Evolutionary conservation across 2,797 vertebrate genomes (phyloP), one percentile per base, ranked within the genome.

Genomic region (Tapera naevia): DNA sequence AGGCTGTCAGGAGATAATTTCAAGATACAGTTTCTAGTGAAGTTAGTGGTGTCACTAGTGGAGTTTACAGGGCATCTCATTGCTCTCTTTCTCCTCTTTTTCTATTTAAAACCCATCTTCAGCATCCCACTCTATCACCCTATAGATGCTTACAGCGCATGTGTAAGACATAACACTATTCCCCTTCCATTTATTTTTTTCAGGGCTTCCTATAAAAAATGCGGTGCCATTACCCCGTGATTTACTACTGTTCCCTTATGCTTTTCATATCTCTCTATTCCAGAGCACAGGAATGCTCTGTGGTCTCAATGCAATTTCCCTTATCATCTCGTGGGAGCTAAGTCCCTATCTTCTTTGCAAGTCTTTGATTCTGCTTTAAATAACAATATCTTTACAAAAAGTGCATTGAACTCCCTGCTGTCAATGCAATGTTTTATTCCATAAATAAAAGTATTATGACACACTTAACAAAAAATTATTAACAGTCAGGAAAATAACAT

Each of bases 281-380:
- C 93, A 96, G 94, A 93, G 37, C 0, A 0, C n/a, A 67, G 58
- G 65, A 91, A 88, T 78, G 80, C 81, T 89, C 88, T 87, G 67
- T 82, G 94, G 76, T 80, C 96, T 96, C 85, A 96, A 60, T 95
- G 88, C 91, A 97, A 76, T 97, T 96, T 97, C 90, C 74, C 80
- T 97, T 96, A 94, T 95, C 92, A 74, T 88, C 94, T 94, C 80
- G 24, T 17, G 69, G 74, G 93, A 97, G 75, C 81, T 76, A 75
- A 93, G 87, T 78, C 64, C 61, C 22, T 84, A 60, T 76, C 70
- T 80, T 53, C 73, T 74, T 93, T 0, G 0, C 41, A 72, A 76
- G 86, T 33, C 76, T 96, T 82, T 85, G 83, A 85, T 85, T 96
- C 86, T 94, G 70, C 76, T 85, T 94, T 93, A 95, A 97, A 93